A percentile compares a stretch with the other conserved stretches of the same genome.
phyloP scores from a whole-genome alignment of 2,113 vertebrate genomes.

The Bujurquina vittata region DNA sequence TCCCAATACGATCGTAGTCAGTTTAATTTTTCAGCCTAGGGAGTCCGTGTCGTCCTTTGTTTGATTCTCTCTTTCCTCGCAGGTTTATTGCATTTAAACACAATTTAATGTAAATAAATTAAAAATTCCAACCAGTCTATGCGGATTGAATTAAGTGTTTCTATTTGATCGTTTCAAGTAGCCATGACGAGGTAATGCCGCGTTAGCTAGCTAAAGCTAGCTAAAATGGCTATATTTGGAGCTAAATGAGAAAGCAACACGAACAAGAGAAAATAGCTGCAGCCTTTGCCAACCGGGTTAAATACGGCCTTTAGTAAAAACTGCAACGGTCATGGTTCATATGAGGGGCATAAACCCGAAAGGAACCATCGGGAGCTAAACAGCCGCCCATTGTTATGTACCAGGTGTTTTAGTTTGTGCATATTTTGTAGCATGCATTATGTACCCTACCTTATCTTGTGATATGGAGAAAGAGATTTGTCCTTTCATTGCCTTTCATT shows the following conservation, averaged over 20 bases:
- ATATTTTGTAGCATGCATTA: neutral
- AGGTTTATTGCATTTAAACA: neutral
- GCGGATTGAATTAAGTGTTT: neutral
- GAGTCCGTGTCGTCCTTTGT: slow-evolving; percentile 36
- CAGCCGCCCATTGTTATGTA: neutral
- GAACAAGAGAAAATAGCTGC: neutral
- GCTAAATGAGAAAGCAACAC: neutral
- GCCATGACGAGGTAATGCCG: neutral
- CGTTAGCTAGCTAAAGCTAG: slow-evolving; percentile 31
- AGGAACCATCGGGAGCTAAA: neutral
- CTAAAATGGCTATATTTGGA: neutral
- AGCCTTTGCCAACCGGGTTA: neutral
- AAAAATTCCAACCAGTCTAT: rapidly evolving
- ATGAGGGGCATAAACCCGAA: neutral
- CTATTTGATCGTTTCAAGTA: neutral
- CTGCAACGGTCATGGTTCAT: neutral
- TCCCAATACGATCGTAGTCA: neutral
- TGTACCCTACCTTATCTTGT: neutral
- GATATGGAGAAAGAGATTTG: neutral
- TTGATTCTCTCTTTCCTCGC: neutral
- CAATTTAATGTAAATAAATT: rapidly evolving
- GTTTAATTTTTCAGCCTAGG: neutral
- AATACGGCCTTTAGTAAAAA: neutral
- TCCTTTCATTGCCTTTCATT: neutral
- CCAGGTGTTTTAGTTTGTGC: neutral